Evolutionary conservation across 2,797 vertebrate species (phyloP).

Genomic region (Darevskia mixta): DNA sequence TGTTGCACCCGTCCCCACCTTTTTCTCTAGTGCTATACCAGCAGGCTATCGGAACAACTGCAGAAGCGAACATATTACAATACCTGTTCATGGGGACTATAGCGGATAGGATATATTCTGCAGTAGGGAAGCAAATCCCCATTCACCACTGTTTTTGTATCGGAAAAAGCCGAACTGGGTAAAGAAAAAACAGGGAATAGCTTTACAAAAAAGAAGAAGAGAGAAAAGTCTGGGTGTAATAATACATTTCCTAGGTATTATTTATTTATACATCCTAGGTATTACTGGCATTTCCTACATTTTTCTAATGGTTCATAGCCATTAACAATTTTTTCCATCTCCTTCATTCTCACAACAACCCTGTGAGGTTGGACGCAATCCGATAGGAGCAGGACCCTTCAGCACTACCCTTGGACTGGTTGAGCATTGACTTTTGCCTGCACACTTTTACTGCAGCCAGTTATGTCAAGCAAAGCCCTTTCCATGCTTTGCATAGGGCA

Average conservation of each 20-base stretch:
- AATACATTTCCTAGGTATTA: too few species aligned
- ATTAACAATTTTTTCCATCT: background rate
- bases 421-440: background rate
- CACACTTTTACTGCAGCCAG: background rate
- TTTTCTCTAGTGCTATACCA: background rate
- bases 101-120: background rate
- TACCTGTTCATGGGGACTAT: background rate
- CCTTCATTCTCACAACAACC: too few species aligned
- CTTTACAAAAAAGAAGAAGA: too few species aligned
- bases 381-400: background rate
- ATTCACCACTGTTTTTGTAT: background rate
- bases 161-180: background rate
- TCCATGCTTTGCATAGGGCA: background rate
- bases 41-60: background rate
- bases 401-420: background rate
- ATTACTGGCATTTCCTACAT: background rate
- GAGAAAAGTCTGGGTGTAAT: background rate
- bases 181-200: background rate
- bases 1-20: too few species aligned
- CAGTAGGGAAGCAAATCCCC: background rate
- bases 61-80: background rate
- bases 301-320: background rate
- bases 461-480: background rate
- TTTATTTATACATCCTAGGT: background rate
- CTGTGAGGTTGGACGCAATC: background rate